These are phyloP conservation scores for Cololabis saira DNA, from an alignment of 2,113 vertebrate genomes.

Conservation along the genomic window DNA sequence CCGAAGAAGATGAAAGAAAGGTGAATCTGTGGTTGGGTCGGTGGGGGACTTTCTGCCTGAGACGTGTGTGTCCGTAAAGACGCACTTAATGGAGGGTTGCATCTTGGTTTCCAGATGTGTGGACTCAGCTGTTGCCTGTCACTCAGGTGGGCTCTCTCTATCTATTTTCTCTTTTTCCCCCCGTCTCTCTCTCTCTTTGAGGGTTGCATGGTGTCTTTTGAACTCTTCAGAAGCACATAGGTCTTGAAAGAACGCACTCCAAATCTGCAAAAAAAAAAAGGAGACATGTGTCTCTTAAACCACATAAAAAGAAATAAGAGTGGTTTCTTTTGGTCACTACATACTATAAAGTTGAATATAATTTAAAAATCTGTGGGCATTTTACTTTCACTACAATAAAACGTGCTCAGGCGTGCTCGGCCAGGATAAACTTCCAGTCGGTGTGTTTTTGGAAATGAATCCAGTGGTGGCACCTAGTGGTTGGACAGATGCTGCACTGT, in stretches of 20 bases:
- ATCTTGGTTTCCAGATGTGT: slow-evolving; percentile 85
- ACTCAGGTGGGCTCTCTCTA: slow-evolving; percentile 70
- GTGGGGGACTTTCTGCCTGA: slow-evolving; percentile 2
- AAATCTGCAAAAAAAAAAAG: slow-evolving; percentile 15
- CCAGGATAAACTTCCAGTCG: slow-evolving; percentile 2
- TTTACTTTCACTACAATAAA: neutral
- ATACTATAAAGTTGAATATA: neutral
- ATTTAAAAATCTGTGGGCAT: neutral
- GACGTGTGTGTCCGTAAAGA: slow-evolving; percentile 58
- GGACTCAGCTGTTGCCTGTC: slow-evolving; percentile 91
- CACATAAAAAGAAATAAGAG: slow-evolving; percentile 18
- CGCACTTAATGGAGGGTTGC: slow-evolving; percentile 48
- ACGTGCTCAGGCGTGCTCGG: neutral
- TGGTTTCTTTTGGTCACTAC: neutral
- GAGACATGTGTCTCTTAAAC: slow-evolving; percentile 16
- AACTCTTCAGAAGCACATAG: slow-evolving; percentile 24
- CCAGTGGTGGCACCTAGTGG: slow-evolving; percentile 79
- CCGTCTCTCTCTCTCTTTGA: slow-evolving; percentile 10
- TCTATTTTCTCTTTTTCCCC: slow-evolving; percentile 5
- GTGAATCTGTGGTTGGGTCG: slow-evolving; percentile 15
- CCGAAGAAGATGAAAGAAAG: slow-evolving; percentile 1
- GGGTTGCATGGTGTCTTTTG: slow-evolving; percentile 16
- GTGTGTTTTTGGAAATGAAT: slow-evolving; percentile 31
- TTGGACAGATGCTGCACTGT: slow-evolving; percentile 22
- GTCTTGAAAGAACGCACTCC: slow-evolving; percentile 54